These are phyloP conservation scores for Condylura cristata DNA, from an alignment of 2,113 vertebrate genomes.

Conservation along the genomic window DNA sequence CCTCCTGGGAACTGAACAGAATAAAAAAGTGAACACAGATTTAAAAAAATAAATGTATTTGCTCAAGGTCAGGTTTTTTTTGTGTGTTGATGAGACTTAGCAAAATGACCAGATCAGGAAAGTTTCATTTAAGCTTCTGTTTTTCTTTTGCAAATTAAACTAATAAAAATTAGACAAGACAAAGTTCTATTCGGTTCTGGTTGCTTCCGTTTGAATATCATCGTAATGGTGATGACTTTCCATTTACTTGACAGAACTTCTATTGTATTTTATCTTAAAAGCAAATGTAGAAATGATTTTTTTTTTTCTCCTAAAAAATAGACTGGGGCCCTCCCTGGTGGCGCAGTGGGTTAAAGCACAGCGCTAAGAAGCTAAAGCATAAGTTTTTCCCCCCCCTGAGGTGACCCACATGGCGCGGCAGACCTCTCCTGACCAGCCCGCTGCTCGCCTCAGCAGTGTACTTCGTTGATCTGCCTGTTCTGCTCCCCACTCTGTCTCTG, in stretches of 20 bases:
- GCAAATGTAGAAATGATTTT: not conserved
- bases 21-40: not conserved
- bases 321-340: no score
- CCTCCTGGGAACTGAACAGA: not conserved
- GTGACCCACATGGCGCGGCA: no score
- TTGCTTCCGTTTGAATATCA: not conserved
- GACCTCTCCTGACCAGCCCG: no score
- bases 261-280: constrained; percentile 3
- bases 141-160: not conserved
- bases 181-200: not conserved
- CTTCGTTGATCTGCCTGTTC: no score
- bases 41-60: not conserved
- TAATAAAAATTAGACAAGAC: not conserved
- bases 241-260: not conserved
- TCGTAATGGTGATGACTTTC: not conserved
- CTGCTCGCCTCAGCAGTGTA: no score
- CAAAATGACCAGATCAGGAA: not conserved
- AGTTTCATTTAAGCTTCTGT: not conserved
- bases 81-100: not conserved
- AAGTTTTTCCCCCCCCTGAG: no score
- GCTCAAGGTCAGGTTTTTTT: not conserved
- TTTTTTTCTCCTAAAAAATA: constrained; percentile 39
- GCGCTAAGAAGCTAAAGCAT: no score
- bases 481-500: no score
- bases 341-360: no score